Conservation (phyloP, 2,888 invertebrate genomes). For the Hololepta plana region DNA sequence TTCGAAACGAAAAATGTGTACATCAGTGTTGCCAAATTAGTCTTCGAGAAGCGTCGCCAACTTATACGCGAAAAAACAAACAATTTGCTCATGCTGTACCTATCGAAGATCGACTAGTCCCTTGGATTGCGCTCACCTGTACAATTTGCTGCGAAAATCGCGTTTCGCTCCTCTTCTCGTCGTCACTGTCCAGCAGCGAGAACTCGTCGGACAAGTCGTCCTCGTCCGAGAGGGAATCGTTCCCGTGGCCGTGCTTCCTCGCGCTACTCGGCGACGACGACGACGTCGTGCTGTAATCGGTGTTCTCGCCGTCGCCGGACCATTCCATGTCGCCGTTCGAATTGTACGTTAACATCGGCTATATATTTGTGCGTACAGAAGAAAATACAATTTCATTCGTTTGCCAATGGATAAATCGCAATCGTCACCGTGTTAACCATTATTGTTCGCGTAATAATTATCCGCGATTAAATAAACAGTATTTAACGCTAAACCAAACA, state of each 20-base stretch:
- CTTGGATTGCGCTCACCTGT: no score
- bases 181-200: slow-evolving; percentile 62
- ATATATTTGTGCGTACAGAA: not conserved
- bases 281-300: slow-evolving; percentile 21
- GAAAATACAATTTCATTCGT: not conserved
- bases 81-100: no score
- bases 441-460: no score
- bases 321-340: slow-evolving; percentile 21
- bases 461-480: no score
- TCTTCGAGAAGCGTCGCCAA: not conserved
- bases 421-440: not conserved
- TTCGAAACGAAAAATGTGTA: no score
- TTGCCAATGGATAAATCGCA: no score
- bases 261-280: slow-evolving; percentile 17
- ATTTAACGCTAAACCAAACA: no score
- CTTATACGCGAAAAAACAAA: no score
- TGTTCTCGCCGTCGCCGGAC: slow-evolving; percentile 24
- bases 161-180: slow-evolving; percentile 34
- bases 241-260: slow-evolving; percentile 12
- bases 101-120: no score
- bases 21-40: no score
- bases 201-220: slow-evolving; percentile 53
- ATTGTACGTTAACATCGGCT: slow-evolving; percentile 19
- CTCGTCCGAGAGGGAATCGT: slow-evolving; percentile 31
- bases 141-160: slow-evolving; percentile 16